Evolutionary conservation across 1,140 invertebrate genomes (phyloP).

Genomic region (Delia radicum): DNA sequence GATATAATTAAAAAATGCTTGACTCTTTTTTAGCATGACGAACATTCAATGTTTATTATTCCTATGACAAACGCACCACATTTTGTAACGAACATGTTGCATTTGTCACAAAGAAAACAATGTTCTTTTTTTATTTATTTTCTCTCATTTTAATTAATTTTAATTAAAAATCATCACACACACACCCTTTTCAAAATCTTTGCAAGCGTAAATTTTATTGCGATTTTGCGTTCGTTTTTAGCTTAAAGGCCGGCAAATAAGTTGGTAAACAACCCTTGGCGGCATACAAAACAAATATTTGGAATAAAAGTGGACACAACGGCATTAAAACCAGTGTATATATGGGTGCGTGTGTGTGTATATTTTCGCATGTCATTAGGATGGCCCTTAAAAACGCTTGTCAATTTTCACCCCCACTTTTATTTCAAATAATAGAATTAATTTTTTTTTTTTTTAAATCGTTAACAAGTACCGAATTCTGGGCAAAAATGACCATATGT

Average conservation of each 20-base stretch:
- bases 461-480: no score
- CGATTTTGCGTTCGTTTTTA: not conserved
- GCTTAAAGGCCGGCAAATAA: not conserved
- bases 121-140: not conserved
- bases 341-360: not conserved
- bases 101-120: not conserved
- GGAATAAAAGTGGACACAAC: not conserved
- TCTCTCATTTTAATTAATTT: slow-evolving; percentile 1
- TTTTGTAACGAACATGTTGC: not conserved
- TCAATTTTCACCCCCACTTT: no score
- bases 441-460: no score
- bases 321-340: not conserved
- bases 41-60: not conserved
- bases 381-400: no score
- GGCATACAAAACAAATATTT: not conserved
- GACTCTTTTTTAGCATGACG: not conserved
- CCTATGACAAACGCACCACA: not conserved
- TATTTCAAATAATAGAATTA: no score
- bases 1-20: not conserved
- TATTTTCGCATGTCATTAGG: not conserved
- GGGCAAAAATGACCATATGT: no score
- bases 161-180: slow-evolving; percentile 2
- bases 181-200: not conserved
- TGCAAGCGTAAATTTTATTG: not conserved
- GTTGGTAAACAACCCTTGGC: not conserved